Conservation (phyloP, 2,888 invertebrate species). For the Synergus japonicus region DNA sequence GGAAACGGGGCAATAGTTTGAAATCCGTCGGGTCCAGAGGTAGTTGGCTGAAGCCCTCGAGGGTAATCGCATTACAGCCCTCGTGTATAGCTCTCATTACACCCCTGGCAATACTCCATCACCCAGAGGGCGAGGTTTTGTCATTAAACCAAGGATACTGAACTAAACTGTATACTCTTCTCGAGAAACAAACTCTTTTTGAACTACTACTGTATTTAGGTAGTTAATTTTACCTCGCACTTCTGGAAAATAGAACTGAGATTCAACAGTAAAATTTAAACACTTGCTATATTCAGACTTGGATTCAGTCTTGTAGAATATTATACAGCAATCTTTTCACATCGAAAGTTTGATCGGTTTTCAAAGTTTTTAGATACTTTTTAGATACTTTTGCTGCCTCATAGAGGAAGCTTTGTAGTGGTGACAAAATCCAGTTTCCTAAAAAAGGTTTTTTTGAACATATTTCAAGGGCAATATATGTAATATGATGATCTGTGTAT, state of each 20-base stretch:
- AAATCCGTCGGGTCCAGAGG: slow-evolving; percentile 72
- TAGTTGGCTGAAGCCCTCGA: slow-evolving; percentile 75
- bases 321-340: not conserved
- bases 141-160: slow-evolving; percentile 50
- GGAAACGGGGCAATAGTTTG: slow-evolving; percentile 66
- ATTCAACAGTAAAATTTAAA: not conserved
- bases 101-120: slow-evolving; percentile 60
- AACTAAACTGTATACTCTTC: slow-evolving; percentile 18
- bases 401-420: no score
- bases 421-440: no score
- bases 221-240: not conserved
- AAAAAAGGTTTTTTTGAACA: no score
- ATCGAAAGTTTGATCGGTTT: no score
- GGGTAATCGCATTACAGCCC: slow-evolving; percentile 75
- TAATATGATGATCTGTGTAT: no score
- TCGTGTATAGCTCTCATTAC: slow-evolving; percentile 69
- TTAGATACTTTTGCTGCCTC: no score
- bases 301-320: not conserved
- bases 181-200: slow-evolving; percentile 5
- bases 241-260: not conserved
- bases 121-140: slow-evolving; percentile 56
- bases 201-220: not conserved
- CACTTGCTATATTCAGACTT: not conserved
- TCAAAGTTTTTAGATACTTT: no score
- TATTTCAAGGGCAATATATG: no score